Percentiles rank a stretch among this genome's conserved stretches.
phyloP scores from a whole-genome alignment of 2,113 vertebrate species.

The Brachyhypopomus gauderio region DNA sequence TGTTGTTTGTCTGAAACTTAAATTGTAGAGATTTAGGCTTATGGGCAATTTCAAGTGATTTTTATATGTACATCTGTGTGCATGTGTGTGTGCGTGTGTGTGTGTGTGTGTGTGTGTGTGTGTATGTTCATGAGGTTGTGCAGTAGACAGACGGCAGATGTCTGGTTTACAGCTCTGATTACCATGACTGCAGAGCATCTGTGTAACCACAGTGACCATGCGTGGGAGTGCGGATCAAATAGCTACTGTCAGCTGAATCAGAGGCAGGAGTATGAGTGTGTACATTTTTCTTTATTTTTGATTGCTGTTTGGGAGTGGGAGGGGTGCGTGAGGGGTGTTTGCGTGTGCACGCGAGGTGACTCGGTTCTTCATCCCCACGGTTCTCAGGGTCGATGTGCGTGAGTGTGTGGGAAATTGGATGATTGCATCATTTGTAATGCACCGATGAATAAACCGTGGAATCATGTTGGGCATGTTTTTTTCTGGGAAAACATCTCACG shows the following conservation, averaged over 20 bases:
- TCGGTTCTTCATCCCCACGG: too few relatives aligned
- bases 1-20: neutral
- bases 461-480: neutral
- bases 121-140: slow-evolving; percentile 24
- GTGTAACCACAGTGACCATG: slow-evolving; percentile 29
- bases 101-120: slow-evolving; percentile 43
- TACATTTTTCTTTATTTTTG: neutral
- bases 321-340: too few relatives aligned
- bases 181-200: slow-evolving; percentile 1
- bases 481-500: neutral
- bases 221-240: neutral
- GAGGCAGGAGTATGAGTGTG: neutral
- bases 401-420: too few relatives aligned
- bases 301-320: too few relatives aligned
- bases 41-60: neutral
- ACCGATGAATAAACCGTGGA: neutral
- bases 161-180: slow-evolving; percentile 4
- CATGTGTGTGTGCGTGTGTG: slow-evolving; percentile 38
- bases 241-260: slow-evolving; percentile 21
- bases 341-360: too few relatives aligned
- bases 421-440: neutral
- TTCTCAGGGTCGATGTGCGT: too few relatives aligned
- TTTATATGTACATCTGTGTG: neutral
- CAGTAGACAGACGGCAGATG: slow-evolving; percentile 27
- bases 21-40: too few relatives aligned